Percentiles rank a stretch among this genome's conserved stretches.
These are phyloP conservation scores for Agriotes lineatus DNA, from an alignment of 2,888 invertebrate species.

Conservation along the genomic window DNA sequence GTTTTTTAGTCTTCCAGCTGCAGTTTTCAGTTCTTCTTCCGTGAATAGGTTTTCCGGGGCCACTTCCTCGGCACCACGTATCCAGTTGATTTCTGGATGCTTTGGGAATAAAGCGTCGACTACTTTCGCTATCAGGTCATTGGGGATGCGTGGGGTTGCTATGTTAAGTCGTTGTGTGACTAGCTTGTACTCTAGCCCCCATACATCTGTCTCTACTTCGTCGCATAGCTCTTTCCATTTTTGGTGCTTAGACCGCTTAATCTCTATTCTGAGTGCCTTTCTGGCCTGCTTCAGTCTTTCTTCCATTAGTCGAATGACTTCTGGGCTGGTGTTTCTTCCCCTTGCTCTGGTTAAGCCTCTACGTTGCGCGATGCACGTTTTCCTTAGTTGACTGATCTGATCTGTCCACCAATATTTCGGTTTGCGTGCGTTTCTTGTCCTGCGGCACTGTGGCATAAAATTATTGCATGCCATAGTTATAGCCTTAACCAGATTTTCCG, in stretches of 20 bases:
- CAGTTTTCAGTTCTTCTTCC: not conserved
- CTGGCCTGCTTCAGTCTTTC: not conserved
- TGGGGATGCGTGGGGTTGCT: not conserved
- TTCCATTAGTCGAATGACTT: not conserved
- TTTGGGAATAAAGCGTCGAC: no score
- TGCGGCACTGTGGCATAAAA: no score
- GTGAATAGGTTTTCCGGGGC: not conserved
- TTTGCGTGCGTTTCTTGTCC: no score
- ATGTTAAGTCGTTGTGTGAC: not conserved
- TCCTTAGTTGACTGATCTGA: not conserved
- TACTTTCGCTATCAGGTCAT: no score
- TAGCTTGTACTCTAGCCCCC: not conserved
- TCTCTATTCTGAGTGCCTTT: not conserved
- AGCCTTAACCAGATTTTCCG: not conserved
- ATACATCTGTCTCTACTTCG: not conserved
- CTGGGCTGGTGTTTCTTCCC: not conserved
- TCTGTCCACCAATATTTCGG: not conserved
- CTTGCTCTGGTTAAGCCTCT: not conserved
- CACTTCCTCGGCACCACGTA: not conserved
- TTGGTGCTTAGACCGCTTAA: not conserved
- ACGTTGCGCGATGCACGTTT: not conserved
- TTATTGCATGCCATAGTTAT: not conserved
- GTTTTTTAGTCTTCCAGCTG: not conserved
- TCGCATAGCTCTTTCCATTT: not conserved
- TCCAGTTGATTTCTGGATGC: not conserved